Evolutionary conservation across 2,888 invertebrate species (phyloP), one percentile per base, ranked within the genome.

Genomic region (Acronicta psi): DNA sequence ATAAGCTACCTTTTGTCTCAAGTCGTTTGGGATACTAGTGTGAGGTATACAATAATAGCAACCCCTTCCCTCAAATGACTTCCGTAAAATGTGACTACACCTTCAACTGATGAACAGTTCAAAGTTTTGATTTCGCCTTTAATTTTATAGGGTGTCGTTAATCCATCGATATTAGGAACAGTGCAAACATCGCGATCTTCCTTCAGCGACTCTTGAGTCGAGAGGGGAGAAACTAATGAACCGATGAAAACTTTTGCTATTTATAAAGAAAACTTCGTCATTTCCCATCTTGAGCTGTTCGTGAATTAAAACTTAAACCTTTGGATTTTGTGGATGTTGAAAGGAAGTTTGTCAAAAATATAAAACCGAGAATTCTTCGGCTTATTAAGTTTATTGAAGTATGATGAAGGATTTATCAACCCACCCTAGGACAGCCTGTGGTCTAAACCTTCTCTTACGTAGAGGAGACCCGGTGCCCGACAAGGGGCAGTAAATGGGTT

Each of bases 91-190:
- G 14, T 10, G 17, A 2, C 29, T 17, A 4, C 10, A 29, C 6
- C n/a, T 43, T 2, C 17, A 14, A 7, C 41, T n/a, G 29, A 53
- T 50, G 10, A 46, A 8, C 11, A 5, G 34, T 16, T 44, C 76
- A 59, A 67, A 77, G 73, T 67, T 74, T 81, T 87, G 87, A 89
- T 91, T 88, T 87, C 87, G 83, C 62, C 79, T 89, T 90, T 92
- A 93, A 92, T 93, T 92, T 86, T 77, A 82, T 80, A 82, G 85
- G 88, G 88, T 85, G 91, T 85, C 83, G 81, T 89, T 93, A 92
- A 94, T 92, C 93, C 92, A 81, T 69, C 80, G 85, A 89, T 94
- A 93, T 94, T 93, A 91, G 82, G 81, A 79, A 74, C 79, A 80
- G 69, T 60, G 87, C 82, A 89, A 92, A 91, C 87, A 89, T 86